Evolutionary conservation across 2,113 vertebrate species (phyloP), one percentile per base, ranked within the genome.

Genomic region (Eptesicus fuscus): DNA sequence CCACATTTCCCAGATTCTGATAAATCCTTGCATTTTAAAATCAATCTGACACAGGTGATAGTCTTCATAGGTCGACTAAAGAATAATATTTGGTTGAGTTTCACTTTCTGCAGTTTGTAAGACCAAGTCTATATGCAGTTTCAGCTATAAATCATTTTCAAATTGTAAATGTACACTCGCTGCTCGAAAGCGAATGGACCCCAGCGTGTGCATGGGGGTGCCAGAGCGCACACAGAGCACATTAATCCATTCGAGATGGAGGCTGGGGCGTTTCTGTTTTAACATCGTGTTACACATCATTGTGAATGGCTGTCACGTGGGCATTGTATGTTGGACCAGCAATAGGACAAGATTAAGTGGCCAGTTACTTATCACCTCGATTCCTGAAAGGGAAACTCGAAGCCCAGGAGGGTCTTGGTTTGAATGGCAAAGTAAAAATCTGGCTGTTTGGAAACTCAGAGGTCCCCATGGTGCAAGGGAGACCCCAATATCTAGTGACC

Each of bases 51-150:
- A 47, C 51, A 77, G 61, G 70, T 65, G 69, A 71, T 37, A 6
- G 51, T 56, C 56, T 86, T 91, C 32, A 32, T 1, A 23, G 44
- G 35, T 65, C 7, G 73, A 37, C 23, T 8, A 1, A 80, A 69
- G 37, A 85, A 80, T 82, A 85, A 85, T 73, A 76, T 95, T 93
- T 89, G 88, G 77, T 65, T 65, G 73, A 73, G 44, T 77, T 93
- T 83, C 44, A 61, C 18, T 88, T 78, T 90, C 71, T 88, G 40
- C 61, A 84, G 69, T 56, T 89, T 69, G 67, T 88, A 82, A 93
- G 65, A 91, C 49, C 59, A 84, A 88, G 91, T 91, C 74, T 77
- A 37, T 59, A 49, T 8, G n/a, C 30, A 69, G 4, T 63, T 80
- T 69, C 35, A 35, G 79, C 74, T 63, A 11, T 65, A 94, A 89